Base-by-base conservation (phyloP, 2,888 invertebrate species). In the Macaria liturata region DNA sequence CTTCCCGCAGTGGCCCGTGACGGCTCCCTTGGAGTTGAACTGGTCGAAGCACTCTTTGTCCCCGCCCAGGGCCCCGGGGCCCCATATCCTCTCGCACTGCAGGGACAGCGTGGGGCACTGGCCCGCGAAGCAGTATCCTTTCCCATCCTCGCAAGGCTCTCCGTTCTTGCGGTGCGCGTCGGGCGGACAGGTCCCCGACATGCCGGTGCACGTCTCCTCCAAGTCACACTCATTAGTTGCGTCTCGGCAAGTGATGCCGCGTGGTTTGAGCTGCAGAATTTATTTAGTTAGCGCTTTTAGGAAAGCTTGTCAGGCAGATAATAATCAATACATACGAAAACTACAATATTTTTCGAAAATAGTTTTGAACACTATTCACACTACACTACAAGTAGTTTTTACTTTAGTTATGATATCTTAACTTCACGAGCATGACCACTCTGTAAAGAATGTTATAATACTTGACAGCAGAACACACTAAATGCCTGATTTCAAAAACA, bases 31-130 rank as follows among this genome's bases (percentile, higher is more conserved):
- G 0, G 97, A 95, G 86, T 99, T 99, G 91, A 98, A 98, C 86
- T 98, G 96, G 65, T 98, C 97, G 86, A 96, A 99, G 90, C 99
- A 99, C 74, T 97, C 95, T 64, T 94, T 93, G 79, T 98, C 97
- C 3, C 96, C 98, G 0, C 96, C 95, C 47, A 93, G 89, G 0
- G 97, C 96, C 8, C 96, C 97, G 70, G 95, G 94, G 32, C 98
- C 99, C 99, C 99, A 99, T 70, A 99, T 96, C 67, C 94, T 94
- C 80, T 96, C 96, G 83, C 99, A 99, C 85, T 99, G 99, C 45
- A 95, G 86, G 63, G 95, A 93, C 59, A 97, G 89, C 30, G 98
- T 97, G 32, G 98, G 98, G 80, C 99, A 99, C 62, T 95, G 93
- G 3, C 99, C 99, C 72, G 96, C 95, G 92, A 97, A 98, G 89